A percentile compares a stretch with the other conserved stretches of the same genome.
phyloP scores from a whole-genome alignment of 37 sponge, comb jelly and placozoan species.

The Tethya wilhelma region DNA sequence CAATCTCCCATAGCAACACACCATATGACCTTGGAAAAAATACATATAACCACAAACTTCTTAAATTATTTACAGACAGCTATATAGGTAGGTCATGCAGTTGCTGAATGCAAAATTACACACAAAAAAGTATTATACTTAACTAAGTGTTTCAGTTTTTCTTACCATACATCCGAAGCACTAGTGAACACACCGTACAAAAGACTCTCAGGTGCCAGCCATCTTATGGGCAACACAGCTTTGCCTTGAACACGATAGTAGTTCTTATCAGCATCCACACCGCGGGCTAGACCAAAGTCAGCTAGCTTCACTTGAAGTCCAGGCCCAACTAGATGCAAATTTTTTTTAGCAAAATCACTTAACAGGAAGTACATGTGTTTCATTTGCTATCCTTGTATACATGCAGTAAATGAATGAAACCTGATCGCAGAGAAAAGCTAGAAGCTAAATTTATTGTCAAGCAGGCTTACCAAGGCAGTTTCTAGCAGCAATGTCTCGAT shows the following conservation, averaged over 20 bases:
- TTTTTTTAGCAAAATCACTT: too few relatives aligned
- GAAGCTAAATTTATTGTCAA: background rate
- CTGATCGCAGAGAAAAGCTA: background rate
- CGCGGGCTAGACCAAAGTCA: slow-evolving; percentile 72
- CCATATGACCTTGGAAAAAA: slow-evolving; percentile 64
- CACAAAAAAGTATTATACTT: too few relatives aligned
- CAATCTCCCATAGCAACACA: slow-evolving; percentile 74
- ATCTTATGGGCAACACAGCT: slow-evolving; percentile 50
- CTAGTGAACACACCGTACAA: slow-evolving; percentile 42
- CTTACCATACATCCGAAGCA: slow-evolving; percentile 72
- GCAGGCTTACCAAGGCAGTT: slow-evolving; percentile 55
- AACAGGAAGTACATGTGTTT: too few relatives aligned
- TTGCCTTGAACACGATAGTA: slow-evolving; percentile 37
- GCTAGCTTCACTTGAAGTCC: slow-evolving; percentile 53
- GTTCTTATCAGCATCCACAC: slow-evolving; percentile 32
- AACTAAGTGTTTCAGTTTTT: too few relatives aligned
- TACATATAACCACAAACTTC: background rate
- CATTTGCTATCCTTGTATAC: too few relatives aligned
- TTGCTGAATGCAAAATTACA: too few relatives aligned
- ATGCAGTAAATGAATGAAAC: too few relatives aligned
- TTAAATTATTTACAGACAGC: background rate
- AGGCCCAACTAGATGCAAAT: slow-evolving; percentile 54
- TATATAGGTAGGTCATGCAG: too few relatives aligned
- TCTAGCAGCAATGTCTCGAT: slow-evolving; percentile 67
- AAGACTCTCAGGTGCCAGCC: slow-evolving; percentile 71